These are phyloP conservation scores for Limenitis camilla DNA, from an alignment of 2,888 invertebrate species.

Conservation along the genomic window DNA sequence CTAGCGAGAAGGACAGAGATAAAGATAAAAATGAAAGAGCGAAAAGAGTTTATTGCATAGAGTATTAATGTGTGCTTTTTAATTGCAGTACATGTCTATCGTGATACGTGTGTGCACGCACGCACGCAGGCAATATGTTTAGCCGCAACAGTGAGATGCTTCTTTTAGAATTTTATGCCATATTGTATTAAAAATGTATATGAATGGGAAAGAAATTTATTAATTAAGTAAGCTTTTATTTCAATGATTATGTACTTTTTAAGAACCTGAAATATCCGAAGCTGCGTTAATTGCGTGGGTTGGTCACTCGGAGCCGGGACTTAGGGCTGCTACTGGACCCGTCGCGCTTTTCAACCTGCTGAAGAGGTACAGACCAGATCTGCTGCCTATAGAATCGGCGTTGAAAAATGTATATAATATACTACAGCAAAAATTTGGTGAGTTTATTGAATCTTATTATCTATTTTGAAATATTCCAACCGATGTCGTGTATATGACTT, in stretches of 20 bases:
- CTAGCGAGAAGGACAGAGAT: too few species aligned
- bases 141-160: too few species aligned
- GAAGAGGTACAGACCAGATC: constrained; percentile 91
- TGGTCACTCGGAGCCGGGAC: constrained; percentile 52
- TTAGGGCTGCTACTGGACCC: constrained; percentile 45
- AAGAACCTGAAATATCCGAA: constrained; percentile 81
- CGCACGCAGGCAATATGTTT: too few species aligned
- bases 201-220: neutral
- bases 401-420: constrained; percentile 90
- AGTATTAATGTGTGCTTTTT: too few species aligned
- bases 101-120: too few species aligned
- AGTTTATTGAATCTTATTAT: constrained; percentile 2
- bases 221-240: neutral
- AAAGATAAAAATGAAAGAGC: too few species aligned
- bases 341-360: constrained; percentile 83
- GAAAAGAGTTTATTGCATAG: too few species aligned
- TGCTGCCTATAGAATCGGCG: constrained; percentile 84
- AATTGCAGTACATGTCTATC: too few species aligned
- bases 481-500: too few species aligned
- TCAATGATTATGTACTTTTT: constrained; percentile 11
- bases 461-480: too few species aligned
- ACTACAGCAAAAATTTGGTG: constrained; percentile 87
- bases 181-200: too few species aligned
- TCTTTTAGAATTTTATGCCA: too few species aligned
- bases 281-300: constrained; percentile 87